phyloP scores from a whole-genome alignment of 2,797 vertebrate genomes.

The Etheostoma nigrum region DNA sequence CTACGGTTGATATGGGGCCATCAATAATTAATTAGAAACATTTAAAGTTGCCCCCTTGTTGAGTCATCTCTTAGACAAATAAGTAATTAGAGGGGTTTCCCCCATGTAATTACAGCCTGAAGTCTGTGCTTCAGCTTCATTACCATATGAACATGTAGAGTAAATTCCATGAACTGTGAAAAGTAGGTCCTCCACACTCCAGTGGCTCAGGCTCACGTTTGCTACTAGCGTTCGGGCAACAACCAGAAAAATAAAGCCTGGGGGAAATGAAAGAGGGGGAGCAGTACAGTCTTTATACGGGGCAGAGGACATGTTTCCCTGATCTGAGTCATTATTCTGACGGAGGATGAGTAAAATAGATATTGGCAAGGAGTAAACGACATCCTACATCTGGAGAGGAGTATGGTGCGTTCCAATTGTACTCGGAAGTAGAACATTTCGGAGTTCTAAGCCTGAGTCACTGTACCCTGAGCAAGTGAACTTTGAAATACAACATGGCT shows the following conservation, averaged over 20 bases:
- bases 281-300: slow-evolving; percentile 17
- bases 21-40: slow-evolving; percentile 81
- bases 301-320: slow-evolving; percentile 14
- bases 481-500: too few species aligned
- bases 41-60: slow-evolving; percentile 72
- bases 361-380: slow-evolving; percentile 40
- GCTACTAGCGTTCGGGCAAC: slow-evolving; percentile 25
- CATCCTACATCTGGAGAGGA: slow-evolving; percentile 51
- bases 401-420: neutral
- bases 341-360: slow-evolving; percentile 42
- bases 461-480: too few species aligned
- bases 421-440: too few species aligned
- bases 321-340: slow-evolving; percentile 43
- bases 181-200: slow-evolving; percentile 57
- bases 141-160: slow-evolving; percentile 72
- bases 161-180: slow-evolving; percentile 66
- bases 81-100: slow-evolving; percentile 79
- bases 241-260: slow-evolving; percentile 28
- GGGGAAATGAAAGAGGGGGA: slow-evolving; percentile 32
- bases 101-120: slow-evolving; percentile 78
- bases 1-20: slow-evolving; percentile 50
- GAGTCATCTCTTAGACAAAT: slow-evolving; percentile 76
- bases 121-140: slow-evolving; percentile 69
- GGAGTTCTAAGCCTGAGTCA: too few species aligned
- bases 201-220: slow-evolving; percentile 40